Percentiles rank a stretch among this genome's conserved stretches.
These are phyloP conservation scores for Xiphorhynchus erythropygius DNA, from an alignment of 2,797 vertebrate genomes.

Conservation along the genomic window DNA sequence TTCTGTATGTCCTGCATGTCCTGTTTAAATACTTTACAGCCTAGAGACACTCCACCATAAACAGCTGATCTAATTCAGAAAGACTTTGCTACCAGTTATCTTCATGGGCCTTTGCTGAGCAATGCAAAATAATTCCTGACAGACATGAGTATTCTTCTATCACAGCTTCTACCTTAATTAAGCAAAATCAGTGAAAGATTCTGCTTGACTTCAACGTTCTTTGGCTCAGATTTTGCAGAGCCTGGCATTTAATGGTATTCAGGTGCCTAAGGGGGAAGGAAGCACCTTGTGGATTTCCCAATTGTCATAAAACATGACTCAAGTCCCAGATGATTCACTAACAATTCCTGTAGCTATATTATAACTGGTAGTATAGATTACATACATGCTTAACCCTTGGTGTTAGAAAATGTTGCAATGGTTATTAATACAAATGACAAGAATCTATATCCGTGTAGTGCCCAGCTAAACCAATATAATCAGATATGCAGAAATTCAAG, in stretches of 20 bases:
- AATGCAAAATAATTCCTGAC: background rate
- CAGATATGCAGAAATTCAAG: background rate
- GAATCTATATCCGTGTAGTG: background rate
- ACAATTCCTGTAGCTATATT: background rate
- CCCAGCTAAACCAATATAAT: background rate
- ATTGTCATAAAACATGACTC: background rate
- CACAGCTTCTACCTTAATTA: background rate
- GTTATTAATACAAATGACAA: background rate
- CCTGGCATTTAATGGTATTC: background rate
- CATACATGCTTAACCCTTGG: background rate
- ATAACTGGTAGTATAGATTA: background rate
- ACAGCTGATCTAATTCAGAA: background rate
- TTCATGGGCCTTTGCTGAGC: accelerated
- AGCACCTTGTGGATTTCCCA: background rate
- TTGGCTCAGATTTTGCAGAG: background rate
- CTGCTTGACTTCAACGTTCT: background rate
- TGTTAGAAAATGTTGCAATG: background rate
- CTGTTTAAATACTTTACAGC: background rate
- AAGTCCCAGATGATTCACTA: background rate
- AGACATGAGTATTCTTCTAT: background rate
- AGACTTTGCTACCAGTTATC: background rate
- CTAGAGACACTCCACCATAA: background rate
- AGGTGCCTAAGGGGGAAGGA: background rate
- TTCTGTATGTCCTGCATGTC: background rate
- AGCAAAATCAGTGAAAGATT: background rate